These are phyloP conservation scores for Ivindomyrus marchei DNA, from an alignment of 2,113 vertebrate species.

Conservation along the genomic window DNA sequence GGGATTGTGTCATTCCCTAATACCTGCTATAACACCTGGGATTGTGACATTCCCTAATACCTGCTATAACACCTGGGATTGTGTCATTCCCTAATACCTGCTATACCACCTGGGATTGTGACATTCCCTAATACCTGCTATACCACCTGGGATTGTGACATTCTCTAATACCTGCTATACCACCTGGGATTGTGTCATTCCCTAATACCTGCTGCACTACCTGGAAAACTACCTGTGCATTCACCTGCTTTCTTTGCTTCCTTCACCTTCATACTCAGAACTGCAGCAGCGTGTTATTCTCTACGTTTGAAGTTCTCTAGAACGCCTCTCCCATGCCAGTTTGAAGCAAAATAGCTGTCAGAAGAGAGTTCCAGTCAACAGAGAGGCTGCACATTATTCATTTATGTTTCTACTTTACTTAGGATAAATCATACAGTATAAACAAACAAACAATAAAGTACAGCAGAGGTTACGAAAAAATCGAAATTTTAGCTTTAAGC, in stretches of 20 bases:
- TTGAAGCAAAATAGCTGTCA: not conserved
- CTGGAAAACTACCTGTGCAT: not conserved
- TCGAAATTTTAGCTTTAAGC: constrained; percentile 7
- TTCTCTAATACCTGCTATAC: not conserved
- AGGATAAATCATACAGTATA: constrained; percentile 5
- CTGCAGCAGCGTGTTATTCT: not conserved
- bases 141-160: not conserved
- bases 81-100: not conserved
- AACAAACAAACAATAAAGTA: constrained; percentile 10
- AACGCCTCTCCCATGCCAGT: not conserved
- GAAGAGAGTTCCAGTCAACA: not conserved
- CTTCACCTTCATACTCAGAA: not conserved
- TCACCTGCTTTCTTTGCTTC: not conserved
- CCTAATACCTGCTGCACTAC: not conserved
- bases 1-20: too few species aligned
- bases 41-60: not conserved
- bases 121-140: not conserved
- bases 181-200: not conserved
- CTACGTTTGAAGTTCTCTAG: constrained; percentile 12
- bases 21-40: too few species aligned
- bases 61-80: too few species aligned
- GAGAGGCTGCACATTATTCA: not conserved
- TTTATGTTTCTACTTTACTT: constrained; percentile 15
- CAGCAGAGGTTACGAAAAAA: constrained; percentile 17
- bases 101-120: not conserved